Percentiles rank a stretch among this genome's conserved stretches.
Conservation (phyloP, 2,888 invertebrate genomes). For the Cheilosia vulpina region DNA sequence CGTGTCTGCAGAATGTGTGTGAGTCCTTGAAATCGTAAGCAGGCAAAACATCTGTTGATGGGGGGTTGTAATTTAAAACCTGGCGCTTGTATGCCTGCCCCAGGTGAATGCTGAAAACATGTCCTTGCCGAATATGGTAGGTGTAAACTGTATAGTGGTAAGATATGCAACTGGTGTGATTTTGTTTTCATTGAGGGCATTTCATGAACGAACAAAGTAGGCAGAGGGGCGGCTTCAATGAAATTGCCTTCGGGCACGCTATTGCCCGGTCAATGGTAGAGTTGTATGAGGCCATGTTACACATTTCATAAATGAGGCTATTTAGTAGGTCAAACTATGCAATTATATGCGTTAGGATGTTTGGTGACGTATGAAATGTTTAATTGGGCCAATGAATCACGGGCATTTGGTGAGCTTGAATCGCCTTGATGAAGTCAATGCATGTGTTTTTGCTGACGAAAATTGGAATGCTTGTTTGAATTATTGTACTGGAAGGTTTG, state of each 20-base stretch:
- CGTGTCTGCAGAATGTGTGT: conserved; percentile 15
- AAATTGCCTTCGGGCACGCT: conserved; percentile 64
- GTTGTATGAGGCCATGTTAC: conserved; percentile 64
- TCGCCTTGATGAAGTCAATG: background rate
- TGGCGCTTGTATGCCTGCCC: background rate
- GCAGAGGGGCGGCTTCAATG: conserved; percentile 38
- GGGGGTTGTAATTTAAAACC: conserved; percentile 26
- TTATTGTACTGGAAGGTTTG: too few relatives aligned
- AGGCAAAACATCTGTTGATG: conserved; percentile 45
- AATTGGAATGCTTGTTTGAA: background rate
- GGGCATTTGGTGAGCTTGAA: background rate
- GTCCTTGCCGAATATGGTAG: conserved; percentile 47
- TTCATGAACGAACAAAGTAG: conserved; percentile 48
- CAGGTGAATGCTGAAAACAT: conserved; percentile 32
- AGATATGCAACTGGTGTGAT: conserved; percentile 64
- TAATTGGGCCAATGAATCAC: conserved; percentile 30
- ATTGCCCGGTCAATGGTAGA: conserved; percentile 57
- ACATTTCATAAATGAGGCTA: conserved; percentile 63
- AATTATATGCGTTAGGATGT: conserved; percentile 64
- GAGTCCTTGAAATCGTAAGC: conserved; percentile 16
- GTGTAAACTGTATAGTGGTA: background rate
- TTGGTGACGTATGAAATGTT: conserved; percentile 58
- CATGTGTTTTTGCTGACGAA: background rate
- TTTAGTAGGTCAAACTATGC: conserved; percentile 66
- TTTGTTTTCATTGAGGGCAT: conserved; percentile 60